Evolutionary conservation across 1,140 invertebrate genomes (phyloP), one percentile per base, ranked within the genome.

Genomic region (Sogatella furcifera): DNA sequence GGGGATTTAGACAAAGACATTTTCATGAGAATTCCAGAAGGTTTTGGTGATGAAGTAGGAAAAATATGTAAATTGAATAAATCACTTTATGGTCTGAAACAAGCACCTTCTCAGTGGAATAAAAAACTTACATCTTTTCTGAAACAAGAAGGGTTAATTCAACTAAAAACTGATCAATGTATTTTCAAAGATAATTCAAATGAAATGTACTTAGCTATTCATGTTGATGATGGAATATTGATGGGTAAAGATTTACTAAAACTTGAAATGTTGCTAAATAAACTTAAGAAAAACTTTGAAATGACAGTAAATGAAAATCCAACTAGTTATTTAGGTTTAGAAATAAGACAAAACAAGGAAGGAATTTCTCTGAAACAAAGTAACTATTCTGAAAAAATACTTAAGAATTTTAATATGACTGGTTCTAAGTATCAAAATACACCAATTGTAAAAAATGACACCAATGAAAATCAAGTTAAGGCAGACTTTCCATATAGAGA

Each of bases 41-140:
- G 55, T 3, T 38, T 58, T 17, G 17, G 14, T 42, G 61, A 60
- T 28, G 24, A 28, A 28, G 24, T 4, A 28, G 24, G 24, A 55
- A 38, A 19, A 42, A 60, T 64, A 10, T 69, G 68, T 41, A 49
- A 55, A 15, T 42, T 70, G 11, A 58, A 57, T 1, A 67, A 65
- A 21, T 53, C 49, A 62, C 8, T 59, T 55, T 55, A 62, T 69
- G 41, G 70, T 9, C 49, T 72, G 5, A 69, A 70, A 60, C 68
- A 70, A 44, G 62, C 68, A 14, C 66, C 70, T 42, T 49, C 62
- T 3, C 67, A 67, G 22, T 72, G 68, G 68, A 69, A 72, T 42
- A 63, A 62, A 61, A 70, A 57, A 52, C 69, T 71, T 55, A 65
- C 63, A 34, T 13, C 60, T 11, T 70, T 70, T 69, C 52, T 71